These are phyloP conservation scores for Diarsia rubi DNA, from an alignment of 2,888 invertebrate species.

Conservation along the genomic window DNA sequence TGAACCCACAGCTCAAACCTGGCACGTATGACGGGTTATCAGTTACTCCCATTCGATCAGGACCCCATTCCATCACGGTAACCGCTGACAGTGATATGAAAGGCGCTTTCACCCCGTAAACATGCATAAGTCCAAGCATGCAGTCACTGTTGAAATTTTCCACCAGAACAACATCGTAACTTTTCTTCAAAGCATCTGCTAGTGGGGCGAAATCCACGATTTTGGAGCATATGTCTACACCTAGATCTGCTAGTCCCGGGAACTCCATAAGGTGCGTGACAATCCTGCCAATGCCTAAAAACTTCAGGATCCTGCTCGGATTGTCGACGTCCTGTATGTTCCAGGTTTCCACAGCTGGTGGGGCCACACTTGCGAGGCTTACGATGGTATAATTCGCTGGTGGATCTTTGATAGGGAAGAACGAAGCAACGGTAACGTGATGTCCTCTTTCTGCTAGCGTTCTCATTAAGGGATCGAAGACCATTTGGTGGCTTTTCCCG, in stretches of 20 bases:
- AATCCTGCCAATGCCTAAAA: constrained; percentile 25
- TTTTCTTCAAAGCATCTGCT: constrained; percentile 18
- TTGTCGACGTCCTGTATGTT: background rate
- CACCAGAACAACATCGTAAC: constrained; percentile 90
- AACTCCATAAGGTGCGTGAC: constrained; percentile 35
- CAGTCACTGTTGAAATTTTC: constrained; percentile 93
- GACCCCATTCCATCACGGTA: constrained; percentile 21
- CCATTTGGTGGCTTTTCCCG: constrained; percentile 91
- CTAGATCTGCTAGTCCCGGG: constrained; percentile 23
- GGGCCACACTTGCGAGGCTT: constrained; percentile 29
- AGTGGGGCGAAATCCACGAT: constrained; percentile 30
- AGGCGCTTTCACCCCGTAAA: constrained; percentile 76
- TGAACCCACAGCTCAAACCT: constrained; percentile 87
- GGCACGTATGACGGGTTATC: constrained; percentile 84
- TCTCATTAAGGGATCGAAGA: constrained; percentile 90
- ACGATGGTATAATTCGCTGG: constrained; percentile 84
- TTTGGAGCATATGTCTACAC: constrained; percentile 24
- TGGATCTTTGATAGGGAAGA: constrained; percentile 89
- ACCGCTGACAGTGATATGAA: constrained; percentile 11
- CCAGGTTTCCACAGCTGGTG: constrained; percentile 4
- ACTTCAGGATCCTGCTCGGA: constrained; percentile 7
- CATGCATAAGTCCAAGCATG: constrained; percentile 91
- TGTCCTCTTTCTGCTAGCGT: constrained; percentile 91
- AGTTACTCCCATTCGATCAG: constrained; percentile 24
- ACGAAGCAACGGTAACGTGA: constrained; percentile 91